phyloP scores from a whole-genome alignment of 2,113 vertebrate genomes.

The Antechinus stuartii region DNA sequence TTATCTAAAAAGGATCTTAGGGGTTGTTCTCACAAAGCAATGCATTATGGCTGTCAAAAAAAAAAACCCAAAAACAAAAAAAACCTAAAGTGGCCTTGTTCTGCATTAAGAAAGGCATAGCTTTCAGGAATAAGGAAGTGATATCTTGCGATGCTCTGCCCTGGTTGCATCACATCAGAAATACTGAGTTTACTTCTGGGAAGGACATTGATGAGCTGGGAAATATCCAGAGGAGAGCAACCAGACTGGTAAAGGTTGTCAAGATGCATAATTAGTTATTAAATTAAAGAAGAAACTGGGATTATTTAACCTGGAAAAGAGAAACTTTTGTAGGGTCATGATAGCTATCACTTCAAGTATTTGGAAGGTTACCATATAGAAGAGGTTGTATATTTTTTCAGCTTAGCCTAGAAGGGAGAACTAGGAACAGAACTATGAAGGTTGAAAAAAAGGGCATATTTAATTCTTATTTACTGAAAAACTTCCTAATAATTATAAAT shows the following conservation, averaged over 20 bases:
- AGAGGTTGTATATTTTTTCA: not conserved
- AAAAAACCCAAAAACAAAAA: too few relatives aligned
- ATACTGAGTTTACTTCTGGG: not conserved
- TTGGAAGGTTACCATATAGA: not conserved
- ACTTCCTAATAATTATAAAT: not conserved
- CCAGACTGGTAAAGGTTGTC: not conserved
- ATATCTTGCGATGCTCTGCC: not conserved
- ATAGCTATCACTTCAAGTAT: not conserved
- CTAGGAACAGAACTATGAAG: too few relatives aligned
- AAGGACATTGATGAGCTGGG: not conserved
- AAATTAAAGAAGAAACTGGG: not conserved
- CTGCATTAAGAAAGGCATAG: not conserved
- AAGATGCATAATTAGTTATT: not conserved
- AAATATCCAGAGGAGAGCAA: not conserved
- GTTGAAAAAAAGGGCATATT: not conserved
- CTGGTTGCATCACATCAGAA: not conserved
- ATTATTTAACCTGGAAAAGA: not conserved
- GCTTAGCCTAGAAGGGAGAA: too few relatives aligned
- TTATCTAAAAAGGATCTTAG: not conserved
- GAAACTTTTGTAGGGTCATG: not conserved
- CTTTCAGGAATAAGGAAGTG: not conserved
- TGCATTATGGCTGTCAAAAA: not conserved
- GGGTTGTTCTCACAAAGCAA: not conserved
- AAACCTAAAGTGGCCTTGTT: not conserved
- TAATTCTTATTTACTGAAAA: not conserved